A percentile compares a stretch with the other conserved stretches of the same genome.
Evolutionary conservation across 2,113 vertebrate species (phyloP).

Genomic region (Phasianus colchicus): DNA sequence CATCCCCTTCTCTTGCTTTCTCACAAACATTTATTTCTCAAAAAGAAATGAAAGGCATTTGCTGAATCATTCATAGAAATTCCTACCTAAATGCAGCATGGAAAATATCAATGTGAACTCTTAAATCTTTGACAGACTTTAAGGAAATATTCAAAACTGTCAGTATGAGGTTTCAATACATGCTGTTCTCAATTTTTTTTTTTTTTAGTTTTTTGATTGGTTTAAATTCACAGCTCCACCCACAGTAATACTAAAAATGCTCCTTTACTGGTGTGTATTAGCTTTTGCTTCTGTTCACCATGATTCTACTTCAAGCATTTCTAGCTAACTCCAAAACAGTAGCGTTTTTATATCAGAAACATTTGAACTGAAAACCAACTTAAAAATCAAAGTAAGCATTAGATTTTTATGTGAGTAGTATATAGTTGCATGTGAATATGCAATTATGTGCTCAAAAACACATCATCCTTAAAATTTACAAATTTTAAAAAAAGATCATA

Average conservation of each 20-base stretch:
- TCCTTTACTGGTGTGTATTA: background rate
- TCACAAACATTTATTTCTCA: background rate
- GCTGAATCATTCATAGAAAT: constrained; percentile 2
- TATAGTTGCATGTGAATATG: background rate
- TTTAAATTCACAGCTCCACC: background rate
- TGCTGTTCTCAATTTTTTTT: background rate
- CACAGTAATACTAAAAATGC: background rate
- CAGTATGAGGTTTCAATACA: background rate
- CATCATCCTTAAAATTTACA: background rate
- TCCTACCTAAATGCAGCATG: background rate
- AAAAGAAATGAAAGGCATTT: background rate
- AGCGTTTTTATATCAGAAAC: background rate
- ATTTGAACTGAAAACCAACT: background rate
- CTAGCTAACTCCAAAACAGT: background rate
- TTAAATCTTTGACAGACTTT: background rate
- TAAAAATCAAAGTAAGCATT: background rate
- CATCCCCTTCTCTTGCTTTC: background rate
- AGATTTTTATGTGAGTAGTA: background rate
- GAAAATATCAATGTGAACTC: background rate
- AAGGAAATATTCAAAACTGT: background rate
- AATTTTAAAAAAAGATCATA: too few relatives aligned
- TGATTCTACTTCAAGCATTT: background rate
- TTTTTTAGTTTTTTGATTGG: background rate
- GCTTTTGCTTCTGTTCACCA: background rate
- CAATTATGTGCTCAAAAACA: background rate